Percentiles rank a stretch among this genome's conserved stretches.
Conservation (phyloP, 1,140 invertebrate genomes). For the Cecropterus lyciades region DNA sequence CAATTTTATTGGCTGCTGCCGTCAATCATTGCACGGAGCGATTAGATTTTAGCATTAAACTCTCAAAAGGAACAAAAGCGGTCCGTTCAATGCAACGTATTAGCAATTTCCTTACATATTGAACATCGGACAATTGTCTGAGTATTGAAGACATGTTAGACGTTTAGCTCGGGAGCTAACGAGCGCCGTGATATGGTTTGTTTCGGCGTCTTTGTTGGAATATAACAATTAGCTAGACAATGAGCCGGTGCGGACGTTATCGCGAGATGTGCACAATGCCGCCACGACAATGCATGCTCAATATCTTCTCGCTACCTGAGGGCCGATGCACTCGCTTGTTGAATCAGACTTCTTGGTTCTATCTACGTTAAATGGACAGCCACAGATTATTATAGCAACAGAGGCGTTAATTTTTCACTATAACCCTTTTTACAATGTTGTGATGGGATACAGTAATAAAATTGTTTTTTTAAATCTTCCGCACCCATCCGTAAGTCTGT, state of each 20-base stretch:
- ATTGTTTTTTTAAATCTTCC: too few relatives aligned
- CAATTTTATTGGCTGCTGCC: conserved; percentile 48
- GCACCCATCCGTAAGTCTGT: too few relatives aligned
- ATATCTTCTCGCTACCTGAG: conserved; percentile 76
- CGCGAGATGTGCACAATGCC: conserved; percentile 68
- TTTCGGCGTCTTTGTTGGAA: conserved; percentile 64
- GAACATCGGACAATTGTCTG: conserved; percentile 73
- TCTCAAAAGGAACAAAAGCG: conserved; percentile 52
- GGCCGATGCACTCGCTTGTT: conserved; percentile 73
- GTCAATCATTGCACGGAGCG: conserved; percentile 57
- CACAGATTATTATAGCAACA: conserved; percentile 38
- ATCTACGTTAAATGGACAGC: conserved; percentile 46
- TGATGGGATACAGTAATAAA: too few relatives aligned
- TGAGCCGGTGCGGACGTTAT: conserved; percentile 68
- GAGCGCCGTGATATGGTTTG: conserved; percentile 66
- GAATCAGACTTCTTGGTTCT: conserved; percentile 66
- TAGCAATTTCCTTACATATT: conserved; percentile 71
- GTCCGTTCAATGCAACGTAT: conserved; percentile 51
- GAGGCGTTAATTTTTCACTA: neutral
- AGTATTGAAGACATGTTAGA: conserved; percentile 68
- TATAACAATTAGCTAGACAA: conserved; percentile 81
- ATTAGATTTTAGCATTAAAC: conserved; percentile 53
- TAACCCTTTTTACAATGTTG: too few relatives aligned
- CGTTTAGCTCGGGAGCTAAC: conserved; percentile 74
- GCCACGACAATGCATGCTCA: conserved; percentile 71